Conservation (phyloP, 1,140 invertebrate genomes). For the Drosophila sproati region DNA sequence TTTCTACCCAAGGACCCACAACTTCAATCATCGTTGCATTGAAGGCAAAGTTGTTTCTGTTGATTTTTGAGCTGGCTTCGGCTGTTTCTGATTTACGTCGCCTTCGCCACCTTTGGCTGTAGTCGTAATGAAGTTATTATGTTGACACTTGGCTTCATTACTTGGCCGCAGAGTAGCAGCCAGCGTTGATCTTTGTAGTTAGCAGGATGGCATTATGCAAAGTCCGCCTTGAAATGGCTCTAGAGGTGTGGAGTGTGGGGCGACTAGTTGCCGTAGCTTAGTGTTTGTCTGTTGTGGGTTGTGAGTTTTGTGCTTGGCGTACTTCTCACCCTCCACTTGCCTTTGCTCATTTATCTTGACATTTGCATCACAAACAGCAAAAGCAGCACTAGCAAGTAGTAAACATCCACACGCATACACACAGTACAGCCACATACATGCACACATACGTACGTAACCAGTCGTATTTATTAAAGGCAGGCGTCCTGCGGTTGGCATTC, state of each 20-base stretch:
- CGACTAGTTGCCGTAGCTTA: conserved; percentile 9
- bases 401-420: conserved; percentile 38
- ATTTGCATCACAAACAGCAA: conserved; percentile 68
- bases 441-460: conserved; percentile 39
- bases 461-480: conserved; percentile 77
- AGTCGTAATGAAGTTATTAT: conserved; percentile 75
- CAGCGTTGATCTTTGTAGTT: conserved; percentile 62
- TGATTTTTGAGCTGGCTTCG: conserved; percentile 71
- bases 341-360: conserved; percentile 71
- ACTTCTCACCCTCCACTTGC: conserved; percentile 3
- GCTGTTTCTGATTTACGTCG: conserved; percentile 23
- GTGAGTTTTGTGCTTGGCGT: background rate
- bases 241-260: background rate
- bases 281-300: conserved; percentile 7
- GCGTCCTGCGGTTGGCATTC: conserved; percentile 61
- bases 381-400: conserved; percentile 69
- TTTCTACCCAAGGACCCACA: background rate
- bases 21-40: conserved; percentile 28
- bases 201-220: conserved; percentile 28
- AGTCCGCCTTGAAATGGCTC: conserved; percentile 27
- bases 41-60: conserved; percentile 53
- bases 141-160: conserved; percentile 77
- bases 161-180: conserved; percentile 38
- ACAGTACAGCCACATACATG: conserved; percentile 15
- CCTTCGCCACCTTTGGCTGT: conserved; percentile 26